Evolutionary conservation across 2,888 invertebrate genomes (phyloP), one percentile per base, ranked within the genome.

Genomic region (Brachypterus glaber): DNA sequence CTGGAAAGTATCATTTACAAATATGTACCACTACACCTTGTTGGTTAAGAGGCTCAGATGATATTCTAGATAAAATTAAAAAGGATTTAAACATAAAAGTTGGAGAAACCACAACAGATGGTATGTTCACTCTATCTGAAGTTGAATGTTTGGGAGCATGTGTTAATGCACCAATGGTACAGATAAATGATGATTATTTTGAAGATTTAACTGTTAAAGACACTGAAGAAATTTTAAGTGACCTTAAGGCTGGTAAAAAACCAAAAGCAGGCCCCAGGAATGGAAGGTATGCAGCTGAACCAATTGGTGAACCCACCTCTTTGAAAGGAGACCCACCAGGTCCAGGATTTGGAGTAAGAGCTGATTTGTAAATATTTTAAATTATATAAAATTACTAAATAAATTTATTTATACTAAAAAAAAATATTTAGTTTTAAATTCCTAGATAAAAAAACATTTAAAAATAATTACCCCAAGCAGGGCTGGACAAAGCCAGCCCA

Each of bases 121-220:
- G 82, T 17, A 75, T 86, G 63, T 98, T 98, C 68, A 90, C 95
- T 0, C 64, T 98, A 30, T 85, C 86, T 9, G 97, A 98, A 73
- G 96, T 96, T n/a, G 98, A 99, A 67, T 99, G 98, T 60, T 74
- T 98, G 14, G 98, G 98, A 26, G 98, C 98, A n/a, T 99, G 98
- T 57, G 96, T 97, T 8, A 99, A 98, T 68, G 98, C 98, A 4
- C 98, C 98, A 0, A 98, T 98, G 97, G 70, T 99, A 17, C 91
- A 91, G 69, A 78, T 97, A 45, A 96, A 97, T 61, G 96, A 97
- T 66, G 90, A 95, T 67, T 96, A 95, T 64, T 97, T 87, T 69
- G 98, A 98, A 70, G 98, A 99, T 69, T 73, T 99, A 52, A 83
- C 85, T 2, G 73, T 78, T 5, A 79, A 88, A 56, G 93, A 95